These are phyloP conservation scores for Caenorhabditis zanzibari DNA, from an alignment of 2,888 invertebrate species.

Conservation along the genomic window DNA sequence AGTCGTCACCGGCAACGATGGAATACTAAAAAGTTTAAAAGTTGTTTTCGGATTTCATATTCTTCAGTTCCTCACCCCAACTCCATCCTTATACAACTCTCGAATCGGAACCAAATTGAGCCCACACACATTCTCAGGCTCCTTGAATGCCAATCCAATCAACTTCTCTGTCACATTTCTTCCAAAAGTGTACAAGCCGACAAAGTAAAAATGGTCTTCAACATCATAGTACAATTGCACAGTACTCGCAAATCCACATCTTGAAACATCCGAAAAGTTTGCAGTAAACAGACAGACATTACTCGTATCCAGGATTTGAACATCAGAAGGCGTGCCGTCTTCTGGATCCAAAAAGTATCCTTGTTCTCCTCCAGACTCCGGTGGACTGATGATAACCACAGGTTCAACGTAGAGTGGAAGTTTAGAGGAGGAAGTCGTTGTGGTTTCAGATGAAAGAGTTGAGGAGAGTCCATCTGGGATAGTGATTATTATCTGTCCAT, in stretches of 20 bases:
- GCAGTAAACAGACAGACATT: constrained; percentile 34
- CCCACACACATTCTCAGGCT: constrained; percentile 28
- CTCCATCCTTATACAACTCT: constrained; percentile 33
- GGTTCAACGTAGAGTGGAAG: constrained; percentile 27
- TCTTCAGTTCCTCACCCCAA: constrained; percentile 41
- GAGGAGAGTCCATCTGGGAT: constrained; percentile 19
- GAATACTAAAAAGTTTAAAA: constrained; percentile 21
- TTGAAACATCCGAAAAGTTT: constrained; percentile 2
- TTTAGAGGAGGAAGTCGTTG: too few species aligned
- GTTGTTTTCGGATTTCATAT: neutral
- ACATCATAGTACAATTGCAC: constrained; percentile 27
- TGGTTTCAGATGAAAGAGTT: neutral
- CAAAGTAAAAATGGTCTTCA: constrained; percentile 29
- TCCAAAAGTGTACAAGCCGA: constrained; percentile 33
- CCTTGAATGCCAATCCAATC: constrained; percentile 31
- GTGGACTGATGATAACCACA: neutral
- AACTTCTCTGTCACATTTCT: constrained; percentile 29
- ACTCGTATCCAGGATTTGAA: neutral
- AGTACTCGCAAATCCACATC: constrained; percentile 36
- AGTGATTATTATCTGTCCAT: constrained; percentile 9
- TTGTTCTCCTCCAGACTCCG: neutral
- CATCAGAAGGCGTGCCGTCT: neutral
- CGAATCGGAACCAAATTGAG: constrained; percentile 45
- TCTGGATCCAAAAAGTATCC: constrained; percentile 25
- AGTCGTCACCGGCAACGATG: constrained; percentile 30